phyloP scores from a whole-genome alignment of 1,140 invertebrate species.

The Carposina sasakii region DNA sequence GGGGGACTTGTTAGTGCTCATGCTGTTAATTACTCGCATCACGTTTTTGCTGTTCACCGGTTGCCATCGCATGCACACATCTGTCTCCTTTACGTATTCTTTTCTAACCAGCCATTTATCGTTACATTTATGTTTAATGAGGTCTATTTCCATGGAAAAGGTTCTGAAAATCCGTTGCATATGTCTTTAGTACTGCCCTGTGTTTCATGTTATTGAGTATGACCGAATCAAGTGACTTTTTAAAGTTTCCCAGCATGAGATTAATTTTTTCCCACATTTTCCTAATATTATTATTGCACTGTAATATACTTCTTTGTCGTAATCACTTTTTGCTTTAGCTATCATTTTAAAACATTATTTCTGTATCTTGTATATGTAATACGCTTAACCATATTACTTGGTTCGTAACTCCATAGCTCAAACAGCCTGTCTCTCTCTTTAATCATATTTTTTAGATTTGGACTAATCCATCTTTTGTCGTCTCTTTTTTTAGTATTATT shows the following conservation, averaged over 20 bases:
- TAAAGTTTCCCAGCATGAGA: slow-evolving; percentile 1
- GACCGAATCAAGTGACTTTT: not conserved
- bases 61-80: too few relatives aligned
- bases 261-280: slow-evolving; percentile 9
- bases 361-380: not conserved
- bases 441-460: not conserved
- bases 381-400: not conserved
- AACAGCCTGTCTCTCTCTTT: not conserved
- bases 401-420: too few relatives aligned
- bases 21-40: not conserved
- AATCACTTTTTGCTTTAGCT: not conserved
- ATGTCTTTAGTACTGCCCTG: not conserved
- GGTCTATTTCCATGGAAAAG: slow-evolving; percentile 1
- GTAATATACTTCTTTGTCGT: slow-evolving; percentile 3
- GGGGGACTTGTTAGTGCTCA: not conserved
- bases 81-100: not conserved
- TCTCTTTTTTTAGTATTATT: not conserved
- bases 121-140: slow-evolving; percentile 1
- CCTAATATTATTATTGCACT: slow-evolving; percentile 6
- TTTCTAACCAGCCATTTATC: not conserved
- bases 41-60: not conserved
- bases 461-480: slow-evolving; percentile 3
- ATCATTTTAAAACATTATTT: not conserved
- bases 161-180: not conserved
- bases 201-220: not conserved